Evolutionary conservation across 2,888 invertebrate genomes (phyloP).

Genomic region (Pristionchus maxplancki): DNA sequence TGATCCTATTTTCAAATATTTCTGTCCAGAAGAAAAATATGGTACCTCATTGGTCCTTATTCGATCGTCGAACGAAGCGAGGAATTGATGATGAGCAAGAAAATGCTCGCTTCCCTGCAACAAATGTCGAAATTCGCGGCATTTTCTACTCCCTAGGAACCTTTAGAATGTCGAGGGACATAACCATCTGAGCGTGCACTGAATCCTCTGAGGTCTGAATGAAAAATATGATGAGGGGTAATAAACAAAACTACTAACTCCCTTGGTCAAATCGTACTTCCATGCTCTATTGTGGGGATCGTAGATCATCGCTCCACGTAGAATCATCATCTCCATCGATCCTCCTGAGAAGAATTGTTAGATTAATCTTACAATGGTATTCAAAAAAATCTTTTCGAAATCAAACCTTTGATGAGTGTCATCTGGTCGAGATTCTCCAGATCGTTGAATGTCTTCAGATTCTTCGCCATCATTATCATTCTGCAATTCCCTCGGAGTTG

Average conservation of each 20-base stretch:
- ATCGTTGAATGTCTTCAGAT: constrained; percentile 87
- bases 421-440: constrained; percentile 96
- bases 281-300: constrained; percentile 91
- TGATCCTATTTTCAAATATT: background rate
- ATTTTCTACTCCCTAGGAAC: background rate
- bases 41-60: constrained; percentile 48
- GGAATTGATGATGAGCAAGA: constrained; percentile 22
- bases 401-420: constrained; percentile 86
- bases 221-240: background rate
- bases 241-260: background rate
- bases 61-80: constrained; percentile 48
- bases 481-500: constrained; percentile 77
- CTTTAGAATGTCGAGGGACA: constrained; percentile 49
- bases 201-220: constrained; percentile 23
- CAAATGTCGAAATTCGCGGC: background rate
- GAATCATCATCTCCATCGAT: constrained; percentile 95
- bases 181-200: constrained; percentile 9
- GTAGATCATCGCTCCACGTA: constrained; percentile 93
- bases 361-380: background rate
- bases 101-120: constrained; percentile 51
- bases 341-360: constrained; percentile 80
- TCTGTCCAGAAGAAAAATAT: background rate
- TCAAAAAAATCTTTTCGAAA: background rate
- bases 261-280: constrained; percentile 83
- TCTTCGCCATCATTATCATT: constrained; percentile 83